A percentile compares a stretch with the other conserved stretches of the same genome.
Evolutionary conservation across 2,888 invertebrate species (phyloP).

Genomic region (Drosophila maculinotata): DNA sequence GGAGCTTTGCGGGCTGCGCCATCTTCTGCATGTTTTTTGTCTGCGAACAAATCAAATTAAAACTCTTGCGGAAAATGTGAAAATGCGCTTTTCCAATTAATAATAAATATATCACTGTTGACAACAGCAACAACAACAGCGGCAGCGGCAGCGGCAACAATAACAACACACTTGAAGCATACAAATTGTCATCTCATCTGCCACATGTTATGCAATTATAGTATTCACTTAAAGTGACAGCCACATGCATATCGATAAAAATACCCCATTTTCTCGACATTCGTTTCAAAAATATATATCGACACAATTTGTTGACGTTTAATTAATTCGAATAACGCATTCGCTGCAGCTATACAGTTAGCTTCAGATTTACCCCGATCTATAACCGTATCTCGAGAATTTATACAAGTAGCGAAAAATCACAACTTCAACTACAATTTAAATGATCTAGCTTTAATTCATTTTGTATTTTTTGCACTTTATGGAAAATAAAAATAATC

Average conservation of each 20-base stretch:
- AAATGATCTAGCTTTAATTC: too few relatives aligned
- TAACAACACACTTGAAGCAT: background rate
- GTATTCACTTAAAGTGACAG: conserved; percentile 6
- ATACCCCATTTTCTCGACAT: too few relatives aligned
- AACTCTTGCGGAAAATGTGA: conserved; percentile 22
- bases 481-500: too few relatives aligned
- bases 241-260: too few relatives aligned
- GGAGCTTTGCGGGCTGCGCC: conserved; percentile 8
- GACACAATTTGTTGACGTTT: conserved; percentile 1
- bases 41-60: conserved; percentile 22
- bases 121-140: conserved; percentile 6
- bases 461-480: too few relatives aligned
- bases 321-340: too few relatives aligned
- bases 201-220: conserved; percentile 11
- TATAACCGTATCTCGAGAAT: too few relatives aligned
- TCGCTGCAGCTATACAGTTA: too few relatives aligned
- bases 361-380: background rate
- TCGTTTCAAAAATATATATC: background rate
- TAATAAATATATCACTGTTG: conserved; percentile 20
- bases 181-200: conserved; percentile 12
- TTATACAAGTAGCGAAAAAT: too few relatives aligned
- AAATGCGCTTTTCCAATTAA: conserved; percentile 50
- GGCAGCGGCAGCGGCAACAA: conserved; percentile 4
- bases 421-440: too few relatives aligned
- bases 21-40: background rate